A percentile compares a stretch with the other conserved stretches of the same genome.
phyloP scores from a whole-genome alignment of 2,113 vertebrate species.

The Hassar affinis region DNA sequence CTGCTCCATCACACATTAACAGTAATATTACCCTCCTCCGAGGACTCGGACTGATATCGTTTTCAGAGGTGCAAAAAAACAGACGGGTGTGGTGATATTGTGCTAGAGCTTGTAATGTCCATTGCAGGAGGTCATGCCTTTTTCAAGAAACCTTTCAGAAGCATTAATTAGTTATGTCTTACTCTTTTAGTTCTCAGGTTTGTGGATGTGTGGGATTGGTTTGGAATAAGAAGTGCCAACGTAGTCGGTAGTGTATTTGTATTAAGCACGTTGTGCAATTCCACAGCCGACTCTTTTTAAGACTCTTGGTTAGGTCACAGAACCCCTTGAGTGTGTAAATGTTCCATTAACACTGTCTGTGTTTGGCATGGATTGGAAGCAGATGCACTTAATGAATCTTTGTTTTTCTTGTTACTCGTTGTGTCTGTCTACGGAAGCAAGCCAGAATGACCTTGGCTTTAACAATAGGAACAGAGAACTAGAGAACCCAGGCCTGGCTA shows the following conservation, averaged over 20 bases:
- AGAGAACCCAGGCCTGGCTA: slow-evolving; percentile 29
- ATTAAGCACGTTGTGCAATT: background rate
- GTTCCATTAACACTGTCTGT: slow-evolving; percentile 44
- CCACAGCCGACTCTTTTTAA: background rate
- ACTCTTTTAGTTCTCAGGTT: background rate
- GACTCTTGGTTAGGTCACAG: slow-evolving; percentile 14
- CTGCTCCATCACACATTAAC: background rate
- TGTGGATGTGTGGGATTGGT: background rate
- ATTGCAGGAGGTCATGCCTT: background rate
- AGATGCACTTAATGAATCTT: slow-evolving; percentile 42
- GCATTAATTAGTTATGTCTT: background rate
- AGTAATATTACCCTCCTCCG: slow-evolving; percentile 16
- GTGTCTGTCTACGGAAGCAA: slow-evolving; percentile 55
- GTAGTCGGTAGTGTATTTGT: background rate
- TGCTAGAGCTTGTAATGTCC: background rate
- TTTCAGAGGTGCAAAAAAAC: background rate
- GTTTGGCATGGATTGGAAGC: slow-evolving; percentile 49
- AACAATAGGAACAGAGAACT: slow-evolving; percentile 18
- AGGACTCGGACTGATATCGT: background rate
- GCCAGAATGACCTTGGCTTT: slow-evolving; percentile 50
- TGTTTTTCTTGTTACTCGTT: slow-evolving; percentile 30
- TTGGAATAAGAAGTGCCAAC: background rate
- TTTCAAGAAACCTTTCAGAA: background rate
- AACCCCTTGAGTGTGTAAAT: slow-evolving; percentile 35
- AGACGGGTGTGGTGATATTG: slow-evolving; percentile 1